phyloP scores from a whole-genome alignment of 2,888 invertebrate genomes.

The Erebia palarica region DNA sequence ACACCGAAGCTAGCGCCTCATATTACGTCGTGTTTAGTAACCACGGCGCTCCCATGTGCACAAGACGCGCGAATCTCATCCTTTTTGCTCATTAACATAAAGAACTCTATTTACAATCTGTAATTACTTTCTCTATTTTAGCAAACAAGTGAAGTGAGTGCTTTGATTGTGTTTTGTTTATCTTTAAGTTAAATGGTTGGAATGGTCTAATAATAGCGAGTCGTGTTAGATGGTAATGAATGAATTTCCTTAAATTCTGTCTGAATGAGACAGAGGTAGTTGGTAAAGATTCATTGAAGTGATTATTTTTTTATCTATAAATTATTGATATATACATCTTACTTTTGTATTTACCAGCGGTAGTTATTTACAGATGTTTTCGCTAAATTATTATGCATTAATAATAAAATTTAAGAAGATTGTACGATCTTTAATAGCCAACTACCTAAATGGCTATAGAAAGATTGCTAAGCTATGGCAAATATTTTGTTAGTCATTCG shows the following conservation, averaged over 20 bases:
- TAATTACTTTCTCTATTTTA: slow-evolving; percentile 17
- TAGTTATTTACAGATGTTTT: too few species aligned
- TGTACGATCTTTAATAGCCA: too few species aligned
- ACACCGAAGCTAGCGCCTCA: slow-evolving; percentile 8
- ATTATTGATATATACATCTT: neutral
- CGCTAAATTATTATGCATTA: too few species aligned
- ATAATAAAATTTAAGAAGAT: too few species aligned
- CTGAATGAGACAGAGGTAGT: neutral
- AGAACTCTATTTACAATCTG: neutral
- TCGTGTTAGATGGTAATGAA: slow-evolving; percentile 20
- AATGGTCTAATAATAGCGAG: slow-evolving; percentile 14
- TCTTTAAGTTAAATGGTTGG: neutral
- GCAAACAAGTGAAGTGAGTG: slow-evolving; percentile 18
- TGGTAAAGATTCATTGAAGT: neutral
- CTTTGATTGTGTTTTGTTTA: neutral
- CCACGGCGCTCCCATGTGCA: slow-evolving; percentile 22
- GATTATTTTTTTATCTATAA: neutral
- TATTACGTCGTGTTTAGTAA: slow-evolving; percentile 20
- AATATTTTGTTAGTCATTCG: too few species aligned
- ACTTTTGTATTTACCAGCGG: neutral
- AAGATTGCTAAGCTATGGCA: too few species aligned
- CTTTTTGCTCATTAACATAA: slow-evolving; percentile 24
- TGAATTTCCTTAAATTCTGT: neutral
- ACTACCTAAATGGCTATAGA: too few species aligned
- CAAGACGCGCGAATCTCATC: slow-evolving; percentile 25